phyloP scores from a whole-genome alignment of 2,888 invertebrate species.

The Caenorhabditis sp. region DNA sequence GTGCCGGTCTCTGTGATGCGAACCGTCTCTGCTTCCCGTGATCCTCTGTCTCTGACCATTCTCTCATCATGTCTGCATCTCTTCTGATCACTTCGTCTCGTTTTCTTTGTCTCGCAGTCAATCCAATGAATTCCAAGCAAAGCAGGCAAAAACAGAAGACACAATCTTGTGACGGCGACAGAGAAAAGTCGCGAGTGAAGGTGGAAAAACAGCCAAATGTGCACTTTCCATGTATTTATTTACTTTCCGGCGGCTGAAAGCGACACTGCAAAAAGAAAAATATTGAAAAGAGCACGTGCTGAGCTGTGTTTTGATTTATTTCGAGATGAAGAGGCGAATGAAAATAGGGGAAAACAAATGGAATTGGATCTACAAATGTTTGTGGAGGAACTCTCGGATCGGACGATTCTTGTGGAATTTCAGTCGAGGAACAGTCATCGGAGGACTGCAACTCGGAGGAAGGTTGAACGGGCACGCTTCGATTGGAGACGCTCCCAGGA shows the following conservation, averaged over 20 bases:
- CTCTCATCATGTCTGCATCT: constrained; percentile 12
- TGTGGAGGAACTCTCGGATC: constrained; percentile 32
- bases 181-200: neutral
- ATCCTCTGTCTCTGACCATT: constrained; percentile 27
- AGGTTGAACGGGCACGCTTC: constrained; percentile 50
- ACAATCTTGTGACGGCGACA: constrained; percentile 31
- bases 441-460: constrained; percentile 49
- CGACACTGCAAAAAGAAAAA: constrained; percentile 31
- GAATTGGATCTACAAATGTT: constrained; percentile 19
- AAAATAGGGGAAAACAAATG: constrained; percentile 7
- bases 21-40: constrained; percentile 8
- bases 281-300: constrained; percentile 25
- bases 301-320: constrained; percentile 36
- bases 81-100: constrained; percentile 33
- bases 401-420: constrained; percentile 47
- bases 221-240: constrained; percentile 45
- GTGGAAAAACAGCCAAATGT: constrained; percentile 39
- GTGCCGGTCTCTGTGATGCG: neutral
- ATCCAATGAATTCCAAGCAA: constrained; percentile 11
- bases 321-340: constrained; percentile 5
- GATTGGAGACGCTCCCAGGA: constrained; percentile 45
- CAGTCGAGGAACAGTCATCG: constrained; percentile 50
- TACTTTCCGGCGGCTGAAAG: constrained; percentile 34
- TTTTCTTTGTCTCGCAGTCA: constrained; percentile 28
- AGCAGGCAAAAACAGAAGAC: constrained; percentile 14